Conservation (phyloP, 2,888 invertebrate genomes). For the Epinotia nisella region DNA sequence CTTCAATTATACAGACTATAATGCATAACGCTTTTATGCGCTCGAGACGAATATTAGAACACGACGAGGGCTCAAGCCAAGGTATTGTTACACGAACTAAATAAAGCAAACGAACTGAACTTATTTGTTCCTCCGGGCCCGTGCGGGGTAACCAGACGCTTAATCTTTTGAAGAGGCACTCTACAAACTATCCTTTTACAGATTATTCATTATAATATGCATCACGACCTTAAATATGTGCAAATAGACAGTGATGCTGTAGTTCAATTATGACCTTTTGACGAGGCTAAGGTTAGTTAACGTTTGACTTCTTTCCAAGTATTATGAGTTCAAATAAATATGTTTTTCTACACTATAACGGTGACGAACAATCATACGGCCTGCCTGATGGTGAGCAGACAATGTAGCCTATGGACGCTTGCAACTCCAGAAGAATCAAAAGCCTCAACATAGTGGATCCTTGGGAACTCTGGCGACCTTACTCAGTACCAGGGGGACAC, state of each 20-base stretch:
- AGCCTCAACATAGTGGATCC: too few relatives aligned
- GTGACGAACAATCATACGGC: too few relatives aligned
- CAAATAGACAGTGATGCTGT: neutral
- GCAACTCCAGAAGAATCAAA: too few relatives aligned
- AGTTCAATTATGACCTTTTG: neutral
- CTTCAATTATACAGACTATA: slow-evolving; percentile 58
- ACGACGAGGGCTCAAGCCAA: slow-evolving; percentile 61
- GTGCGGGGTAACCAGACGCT: slow-evolving; percentile 59
- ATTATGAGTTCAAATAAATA: too few relatives aligned
- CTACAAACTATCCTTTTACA: slow-evolving; percentile 19
- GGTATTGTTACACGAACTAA: slow-evolving; percentile 71
- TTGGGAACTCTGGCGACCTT: too few relatives aligned
- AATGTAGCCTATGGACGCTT: too few relatives aligned
- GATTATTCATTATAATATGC: neutral
- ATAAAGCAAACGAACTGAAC: slow-evolving; percentile 66
- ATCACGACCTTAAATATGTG: neutral
- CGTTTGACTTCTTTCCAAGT: neutral
- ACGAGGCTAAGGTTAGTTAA: neutral
- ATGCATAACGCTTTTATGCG: slow-evolving; percentile 48
- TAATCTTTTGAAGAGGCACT: slow-evolving; percentile 51
- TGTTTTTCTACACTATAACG: too few relatives aligned
- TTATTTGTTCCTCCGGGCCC: slow-evolving; percentile 66
- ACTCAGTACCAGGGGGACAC: too few relatives aligned
- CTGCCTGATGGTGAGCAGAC: too few relatives aligned
- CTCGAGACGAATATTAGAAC: slow-evolving; percentile 59